Conservation (phyloP, 2,797 vertebrate species). For the Platyrinchus mystaceus region DNA sequence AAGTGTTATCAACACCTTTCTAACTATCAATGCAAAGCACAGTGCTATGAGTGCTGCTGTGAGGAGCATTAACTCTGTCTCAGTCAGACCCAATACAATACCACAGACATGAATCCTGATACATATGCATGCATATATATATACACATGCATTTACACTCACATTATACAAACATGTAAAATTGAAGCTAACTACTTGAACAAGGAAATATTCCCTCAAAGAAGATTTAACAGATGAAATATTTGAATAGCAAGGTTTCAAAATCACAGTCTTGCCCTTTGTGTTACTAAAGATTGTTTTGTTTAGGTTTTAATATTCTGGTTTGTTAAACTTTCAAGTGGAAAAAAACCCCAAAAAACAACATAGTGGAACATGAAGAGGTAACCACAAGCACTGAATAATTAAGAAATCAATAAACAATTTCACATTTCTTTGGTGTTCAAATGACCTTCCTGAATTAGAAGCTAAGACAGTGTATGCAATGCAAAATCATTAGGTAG, state of each 20-base stretch:
- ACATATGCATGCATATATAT: not conserved
- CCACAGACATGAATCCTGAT: not conserved
- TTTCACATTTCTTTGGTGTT: slow-evolving; percentile 30
- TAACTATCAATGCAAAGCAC: not conserved
- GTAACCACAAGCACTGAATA: slow-evolving; percentile 10
- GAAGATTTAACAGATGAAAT: not conserved
- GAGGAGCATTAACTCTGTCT: not conserved
- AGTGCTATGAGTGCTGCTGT: not conserved
- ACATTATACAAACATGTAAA: not conserved
- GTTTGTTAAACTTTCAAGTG: not conserved
- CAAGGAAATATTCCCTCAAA: not conserved
- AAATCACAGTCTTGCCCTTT: not conserved
- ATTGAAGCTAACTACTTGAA: not conserved
- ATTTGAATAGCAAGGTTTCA: not conserved
- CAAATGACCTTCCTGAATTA: slow-evolving; percentile 42
- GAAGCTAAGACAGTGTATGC: not conserved
- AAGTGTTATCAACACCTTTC: not conserved
- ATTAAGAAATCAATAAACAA: slow-evolving; percentile 64
- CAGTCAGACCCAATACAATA: not conserved
- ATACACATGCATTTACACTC: not conserved
- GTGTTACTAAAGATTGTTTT: not conserved
- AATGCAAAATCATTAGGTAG: slow-evolving; percentile 9
- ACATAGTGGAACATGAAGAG: not conserved
- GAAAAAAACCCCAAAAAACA: not conserved
- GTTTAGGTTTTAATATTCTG: not conserved